A percentile compares a stretch with the other conserved stretches of the same genome.
Evolutionary conservation across 35 echinoderm and acorn worm genomes (phyloP).

Genomic region (Diadema setosum): DNA sequence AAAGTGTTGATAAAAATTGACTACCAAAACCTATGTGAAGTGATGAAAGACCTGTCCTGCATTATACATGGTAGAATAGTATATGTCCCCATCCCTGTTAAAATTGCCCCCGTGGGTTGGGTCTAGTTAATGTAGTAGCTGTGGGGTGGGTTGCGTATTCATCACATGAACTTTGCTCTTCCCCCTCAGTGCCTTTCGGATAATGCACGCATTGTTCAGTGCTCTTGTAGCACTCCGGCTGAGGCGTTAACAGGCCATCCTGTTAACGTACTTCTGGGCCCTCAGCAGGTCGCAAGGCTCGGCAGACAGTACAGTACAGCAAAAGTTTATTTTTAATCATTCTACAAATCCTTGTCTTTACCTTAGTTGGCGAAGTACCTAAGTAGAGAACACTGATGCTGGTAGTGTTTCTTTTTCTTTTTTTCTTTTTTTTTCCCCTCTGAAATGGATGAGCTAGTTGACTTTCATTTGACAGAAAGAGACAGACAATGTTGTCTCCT

Average conservation of each 20-base stretch:
- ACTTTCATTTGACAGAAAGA: not conserved
- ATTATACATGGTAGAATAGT: not conserved
- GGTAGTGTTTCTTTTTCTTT: not conserved
- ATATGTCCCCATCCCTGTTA: slow-evolving; percentile 5
- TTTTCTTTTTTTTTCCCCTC: not conserved
- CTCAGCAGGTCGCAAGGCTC: slow-evolving; percentile 11
- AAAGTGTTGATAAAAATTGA: not conserved
- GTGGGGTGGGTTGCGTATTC: slow-evolving; percentile 40
- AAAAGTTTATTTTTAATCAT: slow-evolving; percentile 47
- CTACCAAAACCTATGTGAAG: not conserved
- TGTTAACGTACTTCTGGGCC: slow-evolving; percentile 55
- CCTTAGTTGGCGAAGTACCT: slow-evolving; percentile 4
- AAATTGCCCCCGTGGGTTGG: slow-evolving; percentile 18
- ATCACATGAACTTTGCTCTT: slow-evolving; percentile 66
- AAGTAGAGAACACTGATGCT: not conserved
- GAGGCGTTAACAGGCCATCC: slow-evolving; percentile 50
- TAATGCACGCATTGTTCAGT: slow-evolving; percentile 65
- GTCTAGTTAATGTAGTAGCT: not conserved
- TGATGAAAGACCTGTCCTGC: slow-evolving; percentile 28
- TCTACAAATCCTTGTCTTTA: slow-evolving; percentile 17
- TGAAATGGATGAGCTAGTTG: not conserved
- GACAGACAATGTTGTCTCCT: slow-evolving; percentile 5
- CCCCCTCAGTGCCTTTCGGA: slow-evolving; percentile 53
- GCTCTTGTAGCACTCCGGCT: slow-evolving; percentile 57
- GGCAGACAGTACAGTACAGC: slow-evolving; percentile 79